Evolutionary conservation across 2,797 vertebrate genomes (phyloP).

Genomic region (Champsocephalus esox): DNA sequence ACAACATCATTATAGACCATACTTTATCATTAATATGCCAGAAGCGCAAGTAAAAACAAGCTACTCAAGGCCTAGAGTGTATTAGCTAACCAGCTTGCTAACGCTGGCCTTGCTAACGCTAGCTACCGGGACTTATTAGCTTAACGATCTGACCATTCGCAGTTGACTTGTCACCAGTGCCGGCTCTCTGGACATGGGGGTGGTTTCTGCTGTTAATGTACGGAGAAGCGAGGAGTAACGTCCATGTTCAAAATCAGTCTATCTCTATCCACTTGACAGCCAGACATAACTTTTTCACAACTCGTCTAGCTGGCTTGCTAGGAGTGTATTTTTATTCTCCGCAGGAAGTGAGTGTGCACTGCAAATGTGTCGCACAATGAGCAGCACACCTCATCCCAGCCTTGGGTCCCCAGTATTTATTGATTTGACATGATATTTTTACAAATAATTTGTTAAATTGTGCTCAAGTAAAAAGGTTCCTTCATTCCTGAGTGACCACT

Average conservation of each 20-base stretch:
- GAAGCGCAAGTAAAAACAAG: constrained; percentile 18
- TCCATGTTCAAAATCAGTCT: constrained; percentile 57
- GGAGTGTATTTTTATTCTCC: constrained; percentile 71
- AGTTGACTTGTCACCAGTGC: constrained; percentile 73
- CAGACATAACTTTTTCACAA: constrained; percentile 75
- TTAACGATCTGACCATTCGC: constrained; percentile 68
- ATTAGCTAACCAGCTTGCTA: constrained; percentile 43
- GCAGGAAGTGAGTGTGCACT: constrained; percentile 75
- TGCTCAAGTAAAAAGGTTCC: too few relatives aligned
- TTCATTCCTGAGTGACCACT: too few relatives aligned
- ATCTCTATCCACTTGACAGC: constrained; percentile 54
- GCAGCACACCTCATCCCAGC: not conserved
- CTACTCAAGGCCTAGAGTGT: constrained; percentile 45
- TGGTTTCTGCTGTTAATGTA: constrained; percentile 60
- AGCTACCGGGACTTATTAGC: constrained; percentile 70
- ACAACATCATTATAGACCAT: not conserved
- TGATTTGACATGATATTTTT: too few relatives aligned
- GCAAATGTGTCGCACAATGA: constrained; percentile 38
- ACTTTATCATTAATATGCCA: constrained; percentile 1
- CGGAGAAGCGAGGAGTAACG: constrained; percentile 34
- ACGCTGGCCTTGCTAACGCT: constrained; percentile 67
- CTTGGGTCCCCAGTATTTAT: too few relatives aligned
- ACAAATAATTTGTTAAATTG: too few relatives aligned
- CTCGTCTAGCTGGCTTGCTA: constrained; percentile 67
- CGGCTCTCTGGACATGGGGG: constrained; percentile 70